phyloP scores from a whole-genome alignment of 2,113 vertebrate genomes.

The Ictalurus punctatus region DNA sequence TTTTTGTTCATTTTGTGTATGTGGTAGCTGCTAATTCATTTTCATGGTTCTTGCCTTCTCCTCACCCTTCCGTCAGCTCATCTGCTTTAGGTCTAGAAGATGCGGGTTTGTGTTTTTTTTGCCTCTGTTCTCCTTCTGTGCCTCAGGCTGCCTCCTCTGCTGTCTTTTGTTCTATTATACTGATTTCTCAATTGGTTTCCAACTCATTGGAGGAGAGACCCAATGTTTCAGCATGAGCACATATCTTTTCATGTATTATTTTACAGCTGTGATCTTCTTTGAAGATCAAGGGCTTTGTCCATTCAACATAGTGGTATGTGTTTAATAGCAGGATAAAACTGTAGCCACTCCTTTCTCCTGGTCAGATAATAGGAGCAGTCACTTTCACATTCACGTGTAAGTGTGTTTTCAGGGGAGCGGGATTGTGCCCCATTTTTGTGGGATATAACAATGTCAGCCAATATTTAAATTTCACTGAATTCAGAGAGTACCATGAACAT shows the following conservation, averaged over 20 bases:
- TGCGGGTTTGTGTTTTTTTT: not conserved
- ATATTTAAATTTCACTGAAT: not conserved
- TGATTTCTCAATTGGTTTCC: slow-evolving; percentile 25
- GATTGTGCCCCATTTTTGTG: not conserved
- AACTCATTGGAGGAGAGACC: not conserved
- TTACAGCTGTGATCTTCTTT: not conserved
- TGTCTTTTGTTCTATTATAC: slow-evolving; percentile 18
- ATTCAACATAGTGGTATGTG: not conserved
- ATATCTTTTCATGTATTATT: slow-evolving; percentile 4
- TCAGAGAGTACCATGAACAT: not conserved
- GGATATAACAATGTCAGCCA: not conserved
- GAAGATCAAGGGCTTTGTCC: slow-evolving; percentile 5
- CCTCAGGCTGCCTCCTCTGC: slow-evolving; percentile 14
- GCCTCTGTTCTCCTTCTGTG: slow-evolving; percentile 39
- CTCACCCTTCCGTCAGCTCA: not conserved
- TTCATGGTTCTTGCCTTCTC: slow-evolving; percentile 1
- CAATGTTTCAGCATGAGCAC: slow-evolving; percentile 11
- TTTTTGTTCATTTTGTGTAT: not conserved
- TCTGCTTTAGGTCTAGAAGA: slow-evolving; percentile 20
- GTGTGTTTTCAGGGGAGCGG: not conserved
- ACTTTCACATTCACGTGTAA: slow-evolving; percentile 13
- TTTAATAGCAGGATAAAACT: slow-evolving; percentile 9
- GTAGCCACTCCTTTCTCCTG: not conserved
- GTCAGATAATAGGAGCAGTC: not conserved
- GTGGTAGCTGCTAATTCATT: not conserved